Percentiles rank a stretch among this genome's conserved stretches.
Evolutionary conservation across 2,113 vertebrate genomes (phyloP).

Genomic region (Pomatorhinus ruficollis): DNA sequence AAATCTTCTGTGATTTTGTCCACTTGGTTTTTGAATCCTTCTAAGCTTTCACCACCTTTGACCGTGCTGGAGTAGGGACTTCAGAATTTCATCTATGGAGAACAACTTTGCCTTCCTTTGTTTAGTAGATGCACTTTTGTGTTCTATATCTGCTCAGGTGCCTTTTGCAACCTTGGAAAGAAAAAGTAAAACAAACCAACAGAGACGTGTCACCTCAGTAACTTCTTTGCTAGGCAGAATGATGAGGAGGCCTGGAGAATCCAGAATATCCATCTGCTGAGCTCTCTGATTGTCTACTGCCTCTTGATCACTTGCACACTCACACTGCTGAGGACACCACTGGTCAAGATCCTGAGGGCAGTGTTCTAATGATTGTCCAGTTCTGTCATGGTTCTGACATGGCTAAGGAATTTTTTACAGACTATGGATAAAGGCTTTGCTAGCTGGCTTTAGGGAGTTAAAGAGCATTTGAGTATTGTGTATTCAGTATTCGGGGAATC

Average conservation of each 20-base stretch:
- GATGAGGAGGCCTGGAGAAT: background rate
- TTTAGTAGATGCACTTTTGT: background rate
- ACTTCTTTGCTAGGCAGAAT: background rate
- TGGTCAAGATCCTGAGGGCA: background rate
- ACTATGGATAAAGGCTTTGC: background rate
- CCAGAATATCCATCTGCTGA: background rate
- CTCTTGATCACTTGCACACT: background rate
- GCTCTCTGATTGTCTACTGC: background rate
- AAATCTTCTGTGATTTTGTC: background rate
- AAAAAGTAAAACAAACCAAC: background rate
- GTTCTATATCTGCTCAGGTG: background rate
- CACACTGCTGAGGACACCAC: background rate
- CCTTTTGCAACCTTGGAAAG: background rate
- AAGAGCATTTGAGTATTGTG: background rate
- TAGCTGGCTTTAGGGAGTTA: background rate
- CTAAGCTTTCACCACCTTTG: background rate
- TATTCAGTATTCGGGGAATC: background rate
- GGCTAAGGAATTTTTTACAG: background rate
- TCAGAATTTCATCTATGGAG: background rate
- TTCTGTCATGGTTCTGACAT: background rate
- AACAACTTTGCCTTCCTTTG: background rate
- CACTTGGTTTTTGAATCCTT: background rate
- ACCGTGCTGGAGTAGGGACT: background rate
- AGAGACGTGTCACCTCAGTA: background rate
- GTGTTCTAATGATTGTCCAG: background rate